Base-by-base conservation (phyloP, 2,113 vertebrate genomes). In the Daubentonia madagascariensis region DNA sequence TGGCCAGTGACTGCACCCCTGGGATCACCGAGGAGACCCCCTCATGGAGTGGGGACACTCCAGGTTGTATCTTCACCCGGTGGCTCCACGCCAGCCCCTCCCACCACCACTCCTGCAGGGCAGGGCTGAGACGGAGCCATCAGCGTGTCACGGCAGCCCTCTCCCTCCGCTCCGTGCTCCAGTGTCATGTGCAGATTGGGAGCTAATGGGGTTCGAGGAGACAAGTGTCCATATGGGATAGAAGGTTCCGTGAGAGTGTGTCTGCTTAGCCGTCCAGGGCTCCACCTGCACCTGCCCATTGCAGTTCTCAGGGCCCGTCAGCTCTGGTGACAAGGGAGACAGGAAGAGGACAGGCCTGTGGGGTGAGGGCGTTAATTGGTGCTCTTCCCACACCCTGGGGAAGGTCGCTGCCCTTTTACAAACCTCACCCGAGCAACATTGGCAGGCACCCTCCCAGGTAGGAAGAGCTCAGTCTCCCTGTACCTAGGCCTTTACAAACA, bases 61-160 rank as follows among this genome's bases (percentile, higher is more conserved):
- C 14, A 0, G n/a, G 1, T 6, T 17, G 12, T 20, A 12, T 13
- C 35, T 30, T 54, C 37, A 4, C 23, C 50, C 4, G 17, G 50
- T 35, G 12, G 43, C 40, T 2, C 40, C 23, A 13, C 1, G 0
- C 35, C 48, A 10, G 0, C 11, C 32, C 11, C 59, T n/a, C 28
- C 0, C 0, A 8, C 12, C 1, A 0, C 13, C 16, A 2, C 1
- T 4, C 37, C n/a, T 1, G 8, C 67, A 70, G 22, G 57, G 8
- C 61, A 23, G 10, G 14, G 25, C 32, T n/a, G 59, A 11, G 6
- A 22, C 11, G 17, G 4, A 5, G 35, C 32, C 35, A 10, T 13
- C n/a, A 43, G 17, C 8, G 57, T 0, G 1, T n/a, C 17, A 2
- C 0, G 1, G 10, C 57, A n/a, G 50, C 5, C 14, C 32, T 11